A percentile compares a stretch with the other conserved stretches of the same genome.
phyloP scores from a whole-genome alignment of 2,113 vertebrate species.

The Pteropus alecto region DNA sequence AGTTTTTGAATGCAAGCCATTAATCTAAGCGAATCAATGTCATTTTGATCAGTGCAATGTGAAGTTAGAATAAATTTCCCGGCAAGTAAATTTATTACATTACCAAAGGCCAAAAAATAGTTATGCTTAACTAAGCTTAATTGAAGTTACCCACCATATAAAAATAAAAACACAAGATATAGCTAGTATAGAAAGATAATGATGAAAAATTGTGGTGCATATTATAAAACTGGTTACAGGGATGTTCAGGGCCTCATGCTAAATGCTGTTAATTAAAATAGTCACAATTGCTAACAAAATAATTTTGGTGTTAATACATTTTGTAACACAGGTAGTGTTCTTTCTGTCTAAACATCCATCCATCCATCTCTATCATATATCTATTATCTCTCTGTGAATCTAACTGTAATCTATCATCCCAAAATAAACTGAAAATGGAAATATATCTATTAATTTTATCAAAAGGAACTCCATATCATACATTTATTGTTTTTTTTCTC shows the following conservation, averaged over 20 bases:
- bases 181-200: slow-evolving; percentile 34
- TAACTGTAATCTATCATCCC: background rate
- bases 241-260: background rate
- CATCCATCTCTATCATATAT: background rate
- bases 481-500: background rate
- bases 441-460: background rate
- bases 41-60: slow-evolving; percentile 44
- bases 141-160: slow-evolving; percentile 42
- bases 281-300: background rate
- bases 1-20: background rate
- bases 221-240: rapidly evolving
- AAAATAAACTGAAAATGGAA: background rate
- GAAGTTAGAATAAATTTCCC: slow-evolving; percentile 57
- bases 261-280: background rate
- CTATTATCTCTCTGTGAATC: background rate
- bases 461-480: background rate
- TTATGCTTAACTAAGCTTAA: slow-evolving; percentile 53
- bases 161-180: slow-evolving; percentile 21
- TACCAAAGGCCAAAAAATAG: background rate
- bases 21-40: slow-evolving; percentile 64
- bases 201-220: background rate
- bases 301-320: background rate
- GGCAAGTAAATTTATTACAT: slow-evolving; percentile 36
- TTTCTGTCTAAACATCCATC: background rate
- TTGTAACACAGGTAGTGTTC: background rate